Percentiles rank a stretch among this genome's conserved stretches.
Conservation (phyloP, 2,888 invertebrate genomes). For the Chrysolina americana region DNA sequence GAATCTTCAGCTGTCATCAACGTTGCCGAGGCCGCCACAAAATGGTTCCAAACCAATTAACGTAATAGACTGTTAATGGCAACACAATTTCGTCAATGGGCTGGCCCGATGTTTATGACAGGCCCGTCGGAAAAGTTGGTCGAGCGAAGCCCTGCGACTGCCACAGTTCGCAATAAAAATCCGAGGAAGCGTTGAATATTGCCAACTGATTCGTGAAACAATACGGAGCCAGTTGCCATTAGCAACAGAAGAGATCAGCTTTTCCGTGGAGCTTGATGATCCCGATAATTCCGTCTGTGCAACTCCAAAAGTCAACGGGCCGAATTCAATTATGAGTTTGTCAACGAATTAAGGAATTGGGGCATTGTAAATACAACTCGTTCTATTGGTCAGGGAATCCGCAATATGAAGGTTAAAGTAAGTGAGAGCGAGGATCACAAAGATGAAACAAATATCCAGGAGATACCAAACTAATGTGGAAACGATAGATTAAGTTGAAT, state of each 20-base stretch:
- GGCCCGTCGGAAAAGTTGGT: slow-evolving; percentile 14
- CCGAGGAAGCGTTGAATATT: slow-evolving; percentile 48
- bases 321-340: not conserved
- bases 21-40: slow-evolving; percentile 20
- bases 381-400: too few relatives aligned
- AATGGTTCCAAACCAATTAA: slow-evolving; percentile 25
- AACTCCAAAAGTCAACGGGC: slow-evolving; percentile 1
- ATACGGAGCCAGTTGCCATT: slow-evolving; percentile 41
- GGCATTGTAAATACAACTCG: not conserved
- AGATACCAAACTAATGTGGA: too few relatives aligned
- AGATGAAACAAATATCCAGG: too few relatives aligned
- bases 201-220: slow-evolving; percentile 53
- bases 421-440: too few relatives aligned
- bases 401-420: too few relatives aligned
- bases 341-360: not conserved
- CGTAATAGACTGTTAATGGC: slow-evolving; percentile 23
- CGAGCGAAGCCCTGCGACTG: slow-evolving; percentile 18
- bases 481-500: too few relatives aligned
- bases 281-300: slow-evolving; percentile 31
- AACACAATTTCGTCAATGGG: slow-evolving; percentile 31
- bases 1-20: not conserved
- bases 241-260: slow-evolving; percentile 36
- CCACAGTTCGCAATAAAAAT: slow-evolving; percentile 48
- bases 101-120: slow-evolving; percentile 27
- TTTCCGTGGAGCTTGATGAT: slow-evolving; percentile 34